These are phyloP conservation scores for Syngnathus typhle DNA, from an alignment of 2,113 vertebrate genomes.

Conservation along the genomic window DNA sequence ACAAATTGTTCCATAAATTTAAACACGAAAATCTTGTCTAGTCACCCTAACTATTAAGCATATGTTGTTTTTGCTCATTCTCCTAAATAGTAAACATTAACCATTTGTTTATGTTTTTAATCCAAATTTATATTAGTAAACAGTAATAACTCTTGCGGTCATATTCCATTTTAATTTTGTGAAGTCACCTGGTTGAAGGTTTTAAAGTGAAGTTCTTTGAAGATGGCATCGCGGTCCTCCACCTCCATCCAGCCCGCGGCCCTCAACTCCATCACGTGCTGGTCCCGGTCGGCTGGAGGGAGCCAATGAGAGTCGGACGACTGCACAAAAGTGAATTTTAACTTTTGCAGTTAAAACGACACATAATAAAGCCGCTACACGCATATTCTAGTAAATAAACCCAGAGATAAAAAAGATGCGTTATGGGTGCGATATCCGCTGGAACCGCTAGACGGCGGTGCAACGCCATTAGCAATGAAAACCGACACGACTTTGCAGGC, in stretches of 20 bases:
- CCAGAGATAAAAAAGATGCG: neutral
- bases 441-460: slow-evolving; percentile 17
- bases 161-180: neutral
- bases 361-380: too few species aligned
- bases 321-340: slow-evolving; percentile 52
- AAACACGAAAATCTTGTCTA: too few species aligned
- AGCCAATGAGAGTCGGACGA: slow-evolving; percentile 79
- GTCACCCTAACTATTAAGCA: neutral
- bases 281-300: slow-evolving; percentile 79
- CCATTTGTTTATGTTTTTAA: neutral
- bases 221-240: slow-evolving; percentile 84
- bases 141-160: too few species aligned
- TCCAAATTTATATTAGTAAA: too few species aligned
- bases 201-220: slow-evolving; percentile 93
- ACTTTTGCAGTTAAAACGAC: neutral
- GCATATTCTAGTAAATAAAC: neutral
- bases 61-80: neutral
- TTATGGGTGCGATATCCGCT: neutral
- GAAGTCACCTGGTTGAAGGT: slow-evolving; percentile 82
- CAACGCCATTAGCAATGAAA: neutral
- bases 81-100: too few species aligned
- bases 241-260: slow-evolving; percentile 83
- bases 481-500: neutral
- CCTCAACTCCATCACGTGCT: slow-evolving; percentile 78
- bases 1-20: too few species aligned